Percentiles rank a stretch among this genome's conserved stretches.
These are phyloP conservation scores for Monochamus saltuarius DNA, from an alignment of 1,140 invertebrate genomes.

Conservation along the genomic window DNA sequence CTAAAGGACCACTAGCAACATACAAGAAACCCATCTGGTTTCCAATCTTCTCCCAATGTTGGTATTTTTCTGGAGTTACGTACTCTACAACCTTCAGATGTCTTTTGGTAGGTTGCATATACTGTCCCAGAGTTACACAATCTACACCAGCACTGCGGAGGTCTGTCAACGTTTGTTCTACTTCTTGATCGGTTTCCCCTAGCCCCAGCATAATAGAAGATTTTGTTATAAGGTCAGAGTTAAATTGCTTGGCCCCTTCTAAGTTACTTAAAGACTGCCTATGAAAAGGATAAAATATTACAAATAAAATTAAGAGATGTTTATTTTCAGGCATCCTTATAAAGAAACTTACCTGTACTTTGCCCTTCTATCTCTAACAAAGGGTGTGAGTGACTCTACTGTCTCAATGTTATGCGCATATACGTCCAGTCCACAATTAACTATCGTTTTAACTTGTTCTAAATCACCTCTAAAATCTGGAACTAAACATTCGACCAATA, in stretches of 20 bases:
- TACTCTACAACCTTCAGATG: constrained; percentile 97
- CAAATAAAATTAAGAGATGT: constrained; percentile 11
- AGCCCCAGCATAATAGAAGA: constrained; percentile 98
- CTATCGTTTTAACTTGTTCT: constrained; percentile 74
- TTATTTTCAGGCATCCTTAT: neutral
- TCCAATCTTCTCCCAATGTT: constrained; percentile 86
- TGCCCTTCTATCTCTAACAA: constrained; percentile 88
- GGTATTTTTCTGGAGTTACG: constrained; percentile 93
- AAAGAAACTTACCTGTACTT: constrained; percentile 59
- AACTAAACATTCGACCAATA: constrained; percentile 95
- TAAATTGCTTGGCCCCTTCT: constrained; percentile 75
- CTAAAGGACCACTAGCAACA: constrained; percentile 95
- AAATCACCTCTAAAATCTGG: constrained; percentile 92
- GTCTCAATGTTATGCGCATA: constrained; percentile 99
- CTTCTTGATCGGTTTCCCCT: constrained; percentile 91
- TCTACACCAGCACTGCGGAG: constrained; percentile 80
- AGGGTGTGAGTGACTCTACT: constrained; percentile 82
- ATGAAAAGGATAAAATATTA: constrained; percentile 33
- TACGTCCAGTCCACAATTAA: constrained; percentile 83
- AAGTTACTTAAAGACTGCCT: constrained; percentile 86
- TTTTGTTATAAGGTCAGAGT: constrained; percentile 88
- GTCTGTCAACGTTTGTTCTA: constrained; percentile 85
- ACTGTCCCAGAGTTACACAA: constrained; percentile 96
- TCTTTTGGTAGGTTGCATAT: constrained; percentile 98
- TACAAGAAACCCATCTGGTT: constrained; percentile 91